These are phyloP conservation scores for Anodontia alba DNA, from an alignment of 2,888 invertebrate species.

Conservation along the genomic window DNA sequence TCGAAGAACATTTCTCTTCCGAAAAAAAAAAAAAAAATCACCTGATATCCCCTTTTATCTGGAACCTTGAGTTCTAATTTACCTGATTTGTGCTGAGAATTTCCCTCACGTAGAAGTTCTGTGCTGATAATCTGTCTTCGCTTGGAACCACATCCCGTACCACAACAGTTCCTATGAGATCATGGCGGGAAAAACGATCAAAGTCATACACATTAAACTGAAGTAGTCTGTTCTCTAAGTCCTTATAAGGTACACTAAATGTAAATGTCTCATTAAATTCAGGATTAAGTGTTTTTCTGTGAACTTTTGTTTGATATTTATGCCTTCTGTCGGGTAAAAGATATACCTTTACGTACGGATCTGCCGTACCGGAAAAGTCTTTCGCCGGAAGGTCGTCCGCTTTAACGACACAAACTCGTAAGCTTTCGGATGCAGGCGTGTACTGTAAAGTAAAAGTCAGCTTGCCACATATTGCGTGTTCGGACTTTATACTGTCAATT, in stretches of 20 bases:
- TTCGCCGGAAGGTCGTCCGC: slow-evolving; percentile 93
- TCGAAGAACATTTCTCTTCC: too few species aligned
- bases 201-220: slow-evolving; percentile 96
- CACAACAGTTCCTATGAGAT: slow-evolving; percentile 94
- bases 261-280: slow-evolving; percentile 94
- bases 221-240: slow-evolving; percentile 90
- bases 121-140: slow-evolving; percentile 90
- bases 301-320: slow-evolving; percentile 93
- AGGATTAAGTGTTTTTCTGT: slow-evolving; percentile 92
- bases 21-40: too few species aligned
- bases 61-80: too few species aligned
- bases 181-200: slow-evolving; percentile 94
- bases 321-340: slow-evolving; percentile 93
- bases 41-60: too few species aligned
- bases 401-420: slow-evolving; percentile 91
- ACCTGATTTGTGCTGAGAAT: slow-evolving; percentile 88
- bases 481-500: slow-evolving; percentile 76
- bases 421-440: slow-evolving; percentile 92
- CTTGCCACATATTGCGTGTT: slow-evolving; percentile 88
- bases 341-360: slow-evolving; percentile 95
- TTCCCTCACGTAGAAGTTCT: slow-evolving; percentile 94
- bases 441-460: slow-evolving; percentile 93
- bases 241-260: slow-evolving; percentile 92
- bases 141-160: slow-evolving; percentile 92
- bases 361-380: slow-evolving; percentile 93